Percentiles rank a stretch among this genome's conserved stretches.
Evolutionary conservation across 2,888 invertebrate species (phyloP).

Genomic region (Lithophane socia): DNA sequence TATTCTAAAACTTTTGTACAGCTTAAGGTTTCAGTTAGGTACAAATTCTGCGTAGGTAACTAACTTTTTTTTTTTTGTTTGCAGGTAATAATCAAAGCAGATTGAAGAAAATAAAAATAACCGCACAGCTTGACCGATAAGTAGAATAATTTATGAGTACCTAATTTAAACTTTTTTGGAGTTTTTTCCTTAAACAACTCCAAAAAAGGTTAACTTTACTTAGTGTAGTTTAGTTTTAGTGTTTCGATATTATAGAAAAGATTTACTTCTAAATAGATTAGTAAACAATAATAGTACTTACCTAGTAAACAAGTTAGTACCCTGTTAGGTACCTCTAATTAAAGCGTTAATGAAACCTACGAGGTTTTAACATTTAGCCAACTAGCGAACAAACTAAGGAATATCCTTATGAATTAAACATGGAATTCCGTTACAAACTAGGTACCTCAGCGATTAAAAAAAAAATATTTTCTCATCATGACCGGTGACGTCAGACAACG

Average conservation of each 20-base stretch:
- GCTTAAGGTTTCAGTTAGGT: not conserved
- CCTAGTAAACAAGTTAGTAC: not conserved
- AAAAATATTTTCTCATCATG: conserved; percentile 18
- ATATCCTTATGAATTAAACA: conserved; percentile 21
- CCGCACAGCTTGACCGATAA: not conserved
- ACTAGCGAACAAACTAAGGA: conserved; percentile 5
- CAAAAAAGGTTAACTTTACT: too few relatives aligned
- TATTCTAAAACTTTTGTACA: not conserved
- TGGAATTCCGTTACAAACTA: not conserved
- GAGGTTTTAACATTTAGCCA: not conserved
- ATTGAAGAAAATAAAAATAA: not conserved
- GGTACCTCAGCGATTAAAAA: not conserved
- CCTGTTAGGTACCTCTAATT: not conserved
- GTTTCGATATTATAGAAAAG: not conserved
- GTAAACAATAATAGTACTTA: not conserved
- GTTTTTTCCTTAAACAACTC: too few relatives aligned
- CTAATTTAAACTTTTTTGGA: not conserved
- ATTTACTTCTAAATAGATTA: not conserved
- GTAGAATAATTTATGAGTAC: not conserved
- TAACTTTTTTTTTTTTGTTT: conserved; percentile 49
- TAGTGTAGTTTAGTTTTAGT: too few relatives aligned
- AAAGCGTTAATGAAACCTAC: conserved; percentile 24
- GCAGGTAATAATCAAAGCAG: conserved; percentile 54
- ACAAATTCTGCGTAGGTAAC: not conserved
- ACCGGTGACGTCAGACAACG: conserved; percentile 49